Percentiles rank a stretch among this genome's conserved stretches.
phyloP scores from a whole-genome alignment of 30 jellyfish, hydroid and myxozoan species.

The Aurelia sp. region DNA sequence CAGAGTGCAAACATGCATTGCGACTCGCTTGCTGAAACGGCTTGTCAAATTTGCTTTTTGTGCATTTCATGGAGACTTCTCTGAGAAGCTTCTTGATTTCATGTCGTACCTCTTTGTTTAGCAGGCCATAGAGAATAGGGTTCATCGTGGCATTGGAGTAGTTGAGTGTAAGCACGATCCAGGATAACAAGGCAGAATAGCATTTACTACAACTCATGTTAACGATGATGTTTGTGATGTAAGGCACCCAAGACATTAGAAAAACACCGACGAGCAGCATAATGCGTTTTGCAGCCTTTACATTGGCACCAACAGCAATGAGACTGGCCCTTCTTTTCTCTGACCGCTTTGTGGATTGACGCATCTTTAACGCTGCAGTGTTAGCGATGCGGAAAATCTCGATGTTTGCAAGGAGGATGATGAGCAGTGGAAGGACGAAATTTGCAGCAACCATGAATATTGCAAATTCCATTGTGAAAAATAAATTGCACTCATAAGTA shows the following conservation, averaged over 20 bases:
- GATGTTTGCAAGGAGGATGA: slow-evolving; percentile 70
- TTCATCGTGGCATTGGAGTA: slow-evolving; percentile 78
- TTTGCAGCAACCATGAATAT: slow-evolving; percentile 79
- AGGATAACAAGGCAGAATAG: slow-evolving; percentile 47
- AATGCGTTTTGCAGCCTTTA: slow-evolving; percentile 87
- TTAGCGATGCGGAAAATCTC: slow-evolving; percentile 81
- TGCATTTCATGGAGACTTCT: slow-evolving; percentile 40
- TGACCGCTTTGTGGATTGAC: slow-evolving; percentile 34
- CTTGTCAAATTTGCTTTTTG: slow-evolving; percentile 44
- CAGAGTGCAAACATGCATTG: slow-evolving; percentile 30
- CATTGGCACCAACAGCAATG: slow-evolving; percentile 75
- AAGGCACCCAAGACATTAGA: slow-evolving; percentile 76
- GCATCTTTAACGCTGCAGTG: slow-evolving; percentile 67
- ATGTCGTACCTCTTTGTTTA: slow-evolving; percentile 76
- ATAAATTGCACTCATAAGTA: slow-evolving; percentile 40
- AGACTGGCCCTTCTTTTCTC: slow-evolving; percentile 73
- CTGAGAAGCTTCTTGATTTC: slow-evolving; percentile 48
- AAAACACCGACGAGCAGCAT: slow-evolving; percentile 85
- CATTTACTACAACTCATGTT: slow-evolving; percentile 62
- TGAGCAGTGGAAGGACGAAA: slow-evolving; percentile 67
- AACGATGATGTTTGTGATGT: slow-evolving; percentile 65
- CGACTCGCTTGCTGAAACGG: slow-evolving; percentile 54
- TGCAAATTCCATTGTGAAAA: slow-evolving; percentile 41
- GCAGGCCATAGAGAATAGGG: slow-evolving; percentile 90
- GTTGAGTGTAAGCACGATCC: slow-evolving; percentile 77